Percentiles rank a stretch among this genome's conserved stretches.
Conservation (phyloP, 1,140 invertebrate genomes). For the Gonatopus flavifemur region DNA sequence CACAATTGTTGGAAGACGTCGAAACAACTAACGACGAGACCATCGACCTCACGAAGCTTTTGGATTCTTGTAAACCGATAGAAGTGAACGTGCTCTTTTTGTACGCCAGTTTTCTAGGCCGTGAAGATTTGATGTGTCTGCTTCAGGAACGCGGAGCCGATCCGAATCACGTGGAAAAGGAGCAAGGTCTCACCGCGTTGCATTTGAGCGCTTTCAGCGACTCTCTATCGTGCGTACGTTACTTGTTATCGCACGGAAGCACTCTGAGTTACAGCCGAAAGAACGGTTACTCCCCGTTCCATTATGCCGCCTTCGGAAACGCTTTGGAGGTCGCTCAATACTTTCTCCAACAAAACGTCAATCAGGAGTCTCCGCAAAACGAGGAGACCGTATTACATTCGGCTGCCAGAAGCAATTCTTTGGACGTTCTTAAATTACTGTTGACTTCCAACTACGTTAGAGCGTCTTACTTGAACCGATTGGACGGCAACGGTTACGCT, state of each 20-base stretch:
- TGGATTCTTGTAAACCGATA: constrained; percentile 59
- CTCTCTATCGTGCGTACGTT: constrained; percentile 68
- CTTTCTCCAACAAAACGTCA: constrained; percentile 67
- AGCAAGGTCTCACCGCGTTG: constrained; percentile 68
- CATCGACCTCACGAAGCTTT: constrained; percentile 57
- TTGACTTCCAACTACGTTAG: constrained; percentile 67
- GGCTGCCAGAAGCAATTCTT: constrained; percentile 72
- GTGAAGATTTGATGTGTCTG: constrained; percentile 64
- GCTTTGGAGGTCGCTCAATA: constrained; percentile 71
- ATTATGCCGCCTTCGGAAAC: constrained; percentile 80
- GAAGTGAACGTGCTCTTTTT: constrained; percentile 71
- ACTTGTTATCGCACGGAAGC: constrained; percentile 68
- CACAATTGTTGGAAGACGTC: constrained; percentile 70
- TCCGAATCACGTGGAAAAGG: constrained; percentile 67
- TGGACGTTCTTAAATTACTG: constrained; percentile 73
- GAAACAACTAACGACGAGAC: constrained; percentile 65
- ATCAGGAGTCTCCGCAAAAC: constrained; percentile 60
- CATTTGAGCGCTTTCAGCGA: constrained; percentile 79
- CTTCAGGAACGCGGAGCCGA: constrained; percentile 69
- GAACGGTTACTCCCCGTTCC: constrained; percentile 73
- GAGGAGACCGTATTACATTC: constrained; percentile 78
- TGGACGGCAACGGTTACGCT: constrained; percentile 71
- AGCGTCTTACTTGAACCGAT: constrained; percentile 59
- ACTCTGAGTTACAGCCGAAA: constrained; percentile 66
- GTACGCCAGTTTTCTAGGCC: constrained; percentile 71